Evolutionary conservation across 2,113 vertebrate genomes (phyloP).

Genomic region (Thamnaconus septentrionalis): DNA sequence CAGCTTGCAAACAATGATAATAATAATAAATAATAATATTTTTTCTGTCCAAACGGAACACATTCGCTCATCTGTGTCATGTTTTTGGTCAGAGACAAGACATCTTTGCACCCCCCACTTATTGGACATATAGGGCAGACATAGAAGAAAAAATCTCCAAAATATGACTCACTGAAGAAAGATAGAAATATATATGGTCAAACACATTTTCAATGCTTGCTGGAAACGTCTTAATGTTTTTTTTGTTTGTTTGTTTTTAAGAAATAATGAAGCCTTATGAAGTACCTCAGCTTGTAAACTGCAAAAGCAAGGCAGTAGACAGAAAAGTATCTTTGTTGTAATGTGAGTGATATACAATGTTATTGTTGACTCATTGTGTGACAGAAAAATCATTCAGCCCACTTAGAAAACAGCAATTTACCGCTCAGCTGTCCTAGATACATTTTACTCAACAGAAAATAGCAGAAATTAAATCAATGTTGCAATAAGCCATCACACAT

Average conservation of each 20-base stretch:
- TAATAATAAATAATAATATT: no score
- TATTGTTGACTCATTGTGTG: background rate
- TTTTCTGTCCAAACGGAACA: background rate
- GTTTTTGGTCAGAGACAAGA: background rate
- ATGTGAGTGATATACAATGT: slow-evolving; percentile 11
- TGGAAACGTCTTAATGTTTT: slow-evolving; percentile 19
- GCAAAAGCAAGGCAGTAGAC: slow-evolving; percentile 24
- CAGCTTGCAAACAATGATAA: no score
- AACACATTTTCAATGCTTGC: slow-evolving; percentile 20
- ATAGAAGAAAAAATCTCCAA: no score
- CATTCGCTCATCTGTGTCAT: slow-evolving; percentile 6
- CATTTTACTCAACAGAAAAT: no score
- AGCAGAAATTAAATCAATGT: no score
- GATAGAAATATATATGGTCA: slow-evolving; percentile 10
- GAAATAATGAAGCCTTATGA: slow-evolving; percentile 31
- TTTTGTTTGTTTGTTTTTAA: slow-evolving; percentile 1
- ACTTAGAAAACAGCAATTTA: background rate
- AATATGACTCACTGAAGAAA: background rate
- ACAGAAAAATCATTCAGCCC: background rate
- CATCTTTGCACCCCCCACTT: background rate
- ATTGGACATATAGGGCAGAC: background rate
- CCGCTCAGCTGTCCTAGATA: background rate
- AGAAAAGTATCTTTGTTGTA: slow-evolving; percentile 20
- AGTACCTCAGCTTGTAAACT: slow-evolving; percentile 55
- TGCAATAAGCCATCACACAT: no score